A percentile compares a stretch with the other conserved stretches of the same genome.
phyloP scores from a whole-genome alignment of 2,888 invertebrate genomes.

The Apodemia mormo region DNA sequence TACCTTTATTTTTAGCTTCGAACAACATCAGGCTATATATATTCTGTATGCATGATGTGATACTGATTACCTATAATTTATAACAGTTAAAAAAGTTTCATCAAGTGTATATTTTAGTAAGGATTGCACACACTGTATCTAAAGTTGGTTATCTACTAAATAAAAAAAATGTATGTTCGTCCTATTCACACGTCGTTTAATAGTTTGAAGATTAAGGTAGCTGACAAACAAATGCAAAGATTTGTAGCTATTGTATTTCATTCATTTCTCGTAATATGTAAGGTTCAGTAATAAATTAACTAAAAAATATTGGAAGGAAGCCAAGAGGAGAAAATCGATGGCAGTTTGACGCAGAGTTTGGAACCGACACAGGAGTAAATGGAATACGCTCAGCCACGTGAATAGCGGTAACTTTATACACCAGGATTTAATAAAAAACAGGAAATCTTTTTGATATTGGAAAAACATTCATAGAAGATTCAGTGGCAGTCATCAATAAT shows the following conservation, averaged over 20 bases:
- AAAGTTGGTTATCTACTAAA: too few relatives aligned
- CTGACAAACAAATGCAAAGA: too few relatives aligned
- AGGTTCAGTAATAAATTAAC: constrained; percentile 66
- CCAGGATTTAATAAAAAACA: constrained; percentile 20
- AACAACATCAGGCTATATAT: too few relatives aligned
- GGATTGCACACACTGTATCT: too few relatives aligned
- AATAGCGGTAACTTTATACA: constrained; percentile 18
- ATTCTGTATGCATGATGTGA: too few relatives aligned
- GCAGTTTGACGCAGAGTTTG: constrained; percentile 50
- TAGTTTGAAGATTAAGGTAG: too few relatives aligned
- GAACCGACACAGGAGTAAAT: constrained; percentile 27
- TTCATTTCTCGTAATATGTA: neutral
- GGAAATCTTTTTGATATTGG: constrained; percentile 20
- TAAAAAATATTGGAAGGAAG: constrained; percentile 66
- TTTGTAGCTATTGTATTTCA: neutral
- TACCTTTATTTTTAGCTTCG: too few relatives aligned
- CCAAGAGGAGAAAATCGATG: constrained; percentile 67
- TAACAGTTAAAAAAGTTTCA: too few relatives aligned
- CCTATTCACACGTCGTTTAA: too few relatives aligned
- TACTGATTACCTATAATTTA: too few relatives aligned
- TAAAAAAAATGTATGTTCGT: too few relatives aligned
- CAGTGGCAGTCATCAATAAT: neutral
- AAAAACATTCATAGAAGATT: constrained; percentile 9
- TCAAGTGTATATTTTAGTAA: too few relatives aligned
- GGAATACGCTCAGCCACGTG: constrained; percentile 22